Conservation (phyloP, 2,797 vertebrate species). For the Steatocranus sp. region DNA sequence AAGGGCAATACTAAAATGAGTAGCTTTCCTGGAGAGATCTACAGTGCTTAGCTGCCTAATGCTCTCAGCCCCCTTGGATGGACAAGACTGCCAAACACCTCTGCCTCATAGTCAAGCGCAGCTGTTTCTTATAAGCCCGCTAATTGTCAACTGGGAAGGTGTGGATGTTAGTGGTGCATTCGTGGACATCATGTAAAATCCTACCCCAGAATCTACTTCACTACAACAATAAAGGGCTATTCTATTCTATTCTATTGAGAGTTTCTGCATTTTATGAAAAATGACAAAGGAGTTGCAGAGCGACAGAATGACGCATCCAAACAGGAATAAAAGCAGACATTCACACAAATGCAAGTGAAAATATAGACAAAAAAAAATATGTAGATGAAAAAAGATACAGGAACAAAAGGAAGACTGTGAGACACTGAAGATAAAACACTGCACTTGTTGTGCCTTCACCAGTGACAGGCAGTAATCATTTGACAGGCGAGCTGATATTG, state of each 20-base stretch:
- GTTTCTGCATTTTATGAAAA: background rate
- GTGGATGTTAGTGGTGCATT: too few relatives aligned
- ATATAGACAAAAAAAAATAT: background rate
- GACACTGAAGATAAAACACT: background rate
- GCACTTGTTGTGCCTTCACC: constrained; percentile 1
- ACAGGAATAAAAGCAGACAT: background rate
- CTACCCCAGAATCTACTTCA: too few relatives aligned
- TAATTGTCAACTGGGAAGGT: too few relatives aligned
- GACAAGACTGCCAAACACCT: too few relatives aligned
- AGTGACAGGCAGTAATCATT: constrained; percentile 18
- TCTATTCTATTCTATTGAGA: background rate
- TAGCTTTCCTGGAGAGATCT: too few relatives aligned
- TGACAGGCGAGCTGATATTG: constrained; percentile 19
- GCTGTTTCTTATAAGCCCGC: too few relatives aligned
- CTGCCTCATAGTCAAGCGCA: too few relatives aligned
- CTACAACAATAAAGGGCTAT: background rate
- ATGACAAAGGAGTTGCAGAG: background rate
- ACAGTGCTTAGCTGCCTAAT: too few relatives aligned
- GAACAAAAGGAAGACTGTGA: background rate
- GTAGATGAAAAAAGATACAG: background rate
- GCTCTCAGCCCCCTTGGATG: too few relatives aligned
- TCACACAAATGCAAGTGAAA: background rate
- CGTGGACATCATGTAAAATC: too few relatives aligned
- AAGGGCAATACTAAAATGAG: too few relatives aligned
- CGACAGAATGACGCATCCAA: background rate